Evolutionary conservation across 2,888 invertebrate genomes (phyloP).

Genomic region (Anagyrus pseudococci): DNA sequence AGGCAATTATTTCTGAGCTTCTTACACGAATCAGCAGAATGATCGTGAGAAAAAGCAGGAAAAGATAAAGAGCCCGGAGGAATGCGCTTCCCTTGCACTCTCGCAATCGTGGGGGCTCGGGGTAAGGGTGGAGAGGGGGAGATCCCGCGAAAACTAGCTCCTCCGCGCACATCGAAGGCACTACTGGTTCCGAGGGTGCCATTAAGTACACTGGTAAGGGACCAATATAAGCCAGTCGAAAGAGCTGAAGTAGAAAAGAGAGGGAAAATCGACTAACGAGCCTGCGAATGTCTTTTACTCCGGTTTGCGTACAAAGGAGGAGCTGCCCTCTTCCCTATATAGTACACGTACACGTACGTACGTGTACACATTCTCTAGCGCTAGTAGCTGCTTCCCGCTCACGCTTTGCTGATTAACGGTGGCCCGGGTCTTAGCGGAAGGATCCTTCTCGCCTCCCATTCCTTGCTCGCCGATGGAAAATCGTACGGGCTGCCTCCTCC

Average conservation of each 20-base stretch:
- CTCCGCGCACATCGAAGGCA: slow-evolving; percentile 21
- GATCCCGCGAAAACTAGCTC: slow-evolving; percentile 10
- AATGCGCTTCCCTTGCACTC: no score
- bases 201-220: slow-evolving; percentile 7
- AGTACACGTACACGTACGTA: not conserved
- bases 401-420: slow-evolving; percentile 29
- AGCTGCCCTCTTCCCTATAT: not conserved
- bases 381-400: not conserved
- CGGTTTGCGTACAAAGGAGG: slow-evolving; percentile 4
- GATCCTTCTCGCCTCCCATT: slow-evolving; percentile 29
- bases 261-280: not conserved
- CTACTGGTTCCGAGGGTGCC: slow-evolving; percentile 5
- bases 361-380: not conserved
- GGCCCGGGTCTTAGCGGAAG: slow-evolving; percentile 5
- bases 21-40: slow-evolving; percentile 12
- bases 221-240: not conserved
- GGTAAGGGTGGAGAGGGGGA: not conserved
- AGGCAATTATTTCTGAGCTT: not conserved
- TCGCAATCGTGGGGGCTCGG: no score
- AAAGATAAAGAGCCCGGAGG: slow-evolving; percentile 4
- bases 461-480: slow-evolving; percentile 22
- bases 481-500: no score
- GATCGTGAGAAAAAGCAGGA: not conserved
- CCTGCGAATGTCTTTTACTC: slow-evolving; percentile 18
- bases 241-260: not conserved